These are phyloP conservation scores for Polydrusus tereticollis DNA, from an alignment of 2,888 invertebrate genomes.

Conservation along the genomic window DNA sequence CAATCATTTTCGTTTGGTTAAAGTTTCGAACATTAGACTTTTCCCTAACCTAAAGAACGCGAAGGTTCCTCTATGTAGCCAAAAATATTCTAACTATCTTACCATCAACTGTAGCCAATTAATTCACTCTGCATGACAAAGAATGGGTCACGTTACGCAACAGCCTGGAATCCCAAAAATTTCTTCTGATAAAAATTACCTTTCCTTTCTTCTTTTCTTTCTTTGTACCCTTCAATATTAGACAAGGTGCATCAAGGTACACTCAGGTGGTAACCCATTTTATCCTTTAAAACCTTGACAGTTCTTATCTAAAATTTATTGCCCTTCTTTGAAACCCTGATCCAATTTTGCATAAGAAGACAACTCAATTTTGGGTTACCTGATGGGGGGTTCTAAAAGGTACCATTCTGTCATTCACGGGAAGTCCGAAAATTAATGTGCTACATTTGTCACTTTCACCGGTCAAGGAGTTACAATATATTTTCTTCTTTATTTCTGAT, in stretches of 20 bases:
- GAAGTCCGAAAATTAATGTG: constrained; percentile 3
- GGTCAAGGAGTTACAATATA: background rate
- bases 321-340: constrained; percentile 27
- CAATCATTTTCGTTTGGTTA: too few species aligned
- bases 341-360: constrained; percentile 46
- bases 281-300: constrained; percentile 32
- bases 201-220: background rate
- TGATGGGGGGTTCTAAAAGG: constrained; percentile 27
- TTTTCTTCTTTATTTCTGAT: background rate
- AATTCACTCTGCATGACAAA: background rate
- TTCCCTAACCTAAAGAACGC: too few species aligned
- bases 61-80: too few species aligned
- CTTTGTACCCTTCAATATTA: constrained; percentile 16
- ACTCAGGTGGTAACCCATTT: constrained; percentile 37
- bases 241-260: constrained; percentile 31
- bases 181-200: constrained; percentile 23
- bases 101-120: background rate
- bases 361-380: constrained; percentile 42
- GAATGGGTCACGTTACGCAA: background rate
- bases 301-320: constrained; percentile 39
- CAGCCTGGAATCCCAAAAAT: background rate
- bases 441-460: background rate
- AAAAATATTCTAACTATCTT: too few species aligned
- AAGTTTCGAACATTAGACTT: too few species aligned
- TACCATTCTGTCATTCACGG: constrained; percentile 16